A percentile compares a stretch with the other conserved stretches of the same genome.
These are phyloP conservation scores for Phalacrocorax aristotelis DNA, from an alignment of 2,113 vertebrate species.

Conservation along the genomic window DNA sequence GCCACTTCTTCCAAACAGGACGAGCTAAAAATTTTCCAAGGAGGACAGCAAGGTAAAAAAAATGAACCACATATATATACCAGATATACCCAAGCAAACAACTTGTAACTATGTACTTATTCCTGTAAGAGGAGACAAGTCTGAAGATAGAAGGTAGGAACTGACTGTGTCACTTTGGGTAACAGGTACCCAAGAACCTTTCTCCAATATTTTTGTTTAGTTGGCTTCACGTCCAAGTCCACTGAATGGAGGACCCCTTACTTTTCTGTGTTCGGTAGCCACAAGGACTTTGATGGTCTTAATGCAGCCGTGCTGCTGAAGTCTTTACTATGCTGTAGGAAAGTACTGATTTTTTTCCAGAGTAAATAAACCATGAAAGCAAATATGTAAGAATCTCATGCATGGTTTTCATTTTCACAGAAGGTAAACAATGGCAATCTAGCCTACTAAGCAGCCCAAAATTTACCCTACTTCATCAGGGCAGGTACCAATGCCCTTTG, in stretches of 20 bases:
- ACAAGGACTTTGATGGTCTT: not conserved
- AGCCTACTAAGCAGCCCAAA: not conserved
- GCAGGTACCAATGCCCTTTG: not conserved
- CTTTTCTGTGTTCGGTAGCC: not conserved
- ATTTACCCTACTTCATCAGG: not conserved
- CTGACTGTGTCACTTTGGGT: not conserved
- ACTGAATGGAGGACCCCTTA: not conserved
- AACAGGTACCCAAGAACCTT: not conserved
- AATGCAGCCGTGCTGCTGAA: not conserved
- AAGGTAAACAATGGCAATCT: not conserved
- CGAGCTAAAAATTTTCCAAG: not conserved
- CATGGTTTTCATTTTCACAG: not conserved
- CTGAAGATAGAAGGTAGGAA: not conserved
- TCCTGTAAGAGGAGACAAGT: not conserved
- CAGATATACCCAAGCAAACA: not conserved
- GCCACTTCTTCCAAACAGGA: not conserved
- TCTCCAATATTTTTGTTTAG: not conserved
- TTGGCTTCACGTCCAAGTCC: not conserved
- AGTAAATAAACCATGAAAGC: not conserved
- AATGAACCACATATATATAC: not conserved
- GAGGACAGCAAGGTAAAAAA: not conserved
- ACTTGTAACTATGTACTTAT: not conserved
- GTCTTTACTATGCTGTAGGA: not conserved
- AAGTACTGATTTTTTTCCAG: not conserved
- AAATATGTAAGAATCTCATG: not conserved